Evolutionary conservation across 2,797 vertebrate genomes (phyloP).

Genomic region (Dicrostonyx torquatus): DNA sequence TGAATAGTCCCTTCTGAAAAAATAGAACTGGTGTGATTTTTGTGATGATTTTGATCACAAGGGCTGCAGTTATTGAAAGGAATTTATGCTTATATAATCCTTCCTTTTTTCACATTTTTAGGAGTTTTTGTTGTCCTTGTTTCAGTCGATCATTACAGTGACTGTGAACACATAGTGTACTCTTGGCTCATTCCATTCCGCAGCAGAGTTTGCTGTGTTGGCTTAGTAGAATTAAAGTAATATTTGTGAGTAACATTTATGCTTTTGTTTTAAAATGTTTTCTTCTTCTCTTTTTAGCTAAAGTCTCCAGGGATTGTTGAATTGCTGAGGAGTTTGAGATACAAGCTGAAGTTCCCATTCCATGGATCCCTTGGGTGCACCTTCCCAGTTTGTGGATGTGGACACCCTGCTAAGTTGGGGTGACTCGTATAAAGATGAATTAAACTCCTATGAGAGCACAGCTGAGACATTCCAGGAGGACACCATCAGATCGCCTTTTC

Average conservation of each 20-base stretch:
- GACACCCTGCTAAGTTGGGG: constrained; percentile 92
- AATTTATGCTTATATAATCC: constrained; percentile 46
- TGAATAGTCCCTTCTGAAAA: constrained; percentile 43
- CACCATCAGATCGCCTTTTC: constrained; percentile 92
- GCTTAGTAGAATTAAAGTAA: constrained; percentile 3
- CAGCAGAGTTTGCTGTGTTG: not conserved
- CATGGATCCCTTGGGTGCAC: constrained; percentile 99
- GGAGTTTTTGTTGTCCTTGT: constrained; percentile 27
- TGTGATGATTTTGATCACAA: constrained; percentile 60
- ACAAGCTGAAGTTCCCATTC: constrained; percentile 67
- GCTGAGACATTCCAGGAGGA: constrained; percentile 80
- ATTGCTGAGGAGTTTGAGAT: constrained; percentile 70
- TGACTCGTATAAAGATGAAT: constrained; percentile 83
- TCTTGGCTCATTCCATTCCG: constrained; percentile 18
- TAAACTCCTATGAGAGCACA: constrained; percentile 75
- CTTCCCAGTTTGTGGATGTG: constrained; percentile 95
- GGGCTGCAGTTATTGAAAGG: constrained; percentile 23
- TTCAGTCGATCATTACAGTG: not conserved
- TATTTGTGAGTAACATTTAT: not conserved
- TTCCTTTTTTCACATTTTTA: not conserved
- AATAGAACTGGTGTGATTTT: constrained; percentile 10
- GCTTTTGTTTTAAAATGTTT: constrained; percentile 46
- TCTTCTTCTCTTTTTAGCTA: constrained; percentile 61
- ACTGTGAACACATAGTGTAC: not conserved
- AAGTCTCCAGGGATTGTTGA: constrained; percentile 78